These are phyloP conservation scores for Eupithecia abbreviata DNA, from an alignment of 2,888 invertebrate genomes.

Conservation along the genomic window DNA sequence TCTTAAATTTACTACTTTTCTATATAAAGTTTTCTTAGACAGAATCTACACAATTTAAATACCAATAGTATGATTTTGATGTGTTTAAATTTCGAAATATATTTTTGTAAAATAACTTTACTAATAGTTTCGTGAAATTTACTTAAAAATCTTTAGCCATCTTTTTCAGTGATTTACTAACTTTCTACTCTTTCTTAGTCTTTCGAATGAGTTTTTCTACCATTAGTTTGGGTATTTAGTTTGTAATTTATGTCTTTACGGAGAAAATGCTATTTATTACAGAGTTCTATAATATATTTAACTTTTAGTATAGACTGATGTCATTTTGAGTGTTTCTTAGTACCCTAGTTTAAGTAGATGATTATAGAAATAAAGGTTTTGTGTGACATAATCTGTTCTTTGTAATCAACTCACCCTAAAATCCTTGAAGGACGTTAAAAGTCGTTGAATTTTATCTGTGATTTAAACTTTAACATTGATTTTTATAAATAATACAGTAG, in stretches of 20 bases:
- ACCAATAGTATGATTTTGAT: constrained; percentile 17
- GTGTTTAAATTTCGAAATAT: constrained; percentile 27
- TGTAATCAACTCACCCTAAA: neutral
- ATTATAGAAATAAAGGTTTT: constrained; percentile 60
- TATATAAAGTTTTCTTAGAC: constrained; percentile 2
- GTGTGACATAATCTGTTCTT: constrained; percentile 48
- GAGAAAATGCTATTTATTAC: constrained; percentile 50
- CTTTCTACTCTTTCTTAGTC: constrained; percentile 30
- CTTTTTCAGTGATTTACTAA: constrained; percentile 26
- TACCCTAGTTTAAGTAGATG: constrained; percentile 51
- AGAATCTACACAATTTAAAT: constrained; percentile 12
- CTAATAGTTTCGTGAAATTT: constrained; percentile 15
- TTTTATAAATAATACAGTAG: too few relatives aligned
- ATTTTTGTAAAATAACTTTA: constrained; percentile 15
- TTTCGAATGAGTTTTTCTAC: constrained; percentile 37
- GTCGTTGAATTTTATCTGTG: too few relatives aligned
- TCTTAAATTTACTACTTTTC: neutral
- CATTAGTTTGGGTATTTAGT: constrained; percentile 36
- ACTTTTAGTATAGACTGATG: constrained; percentile 60
- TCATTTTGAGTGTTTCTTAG: constrained; percentile 54
- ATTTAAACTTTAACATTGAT: too few relatives aligned
- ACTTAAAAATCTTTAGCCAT: constrained; percentile 9
- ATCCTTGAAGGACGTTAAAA: neutral
- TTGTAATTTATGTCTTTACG: constrained; percentile 43
- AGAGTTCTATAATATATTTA: constrained; percentile 55